phyloP scores from a whole-genome alignment of 2,797 vertebrate genomes.

The Halcyon leucocephala region DNA sequence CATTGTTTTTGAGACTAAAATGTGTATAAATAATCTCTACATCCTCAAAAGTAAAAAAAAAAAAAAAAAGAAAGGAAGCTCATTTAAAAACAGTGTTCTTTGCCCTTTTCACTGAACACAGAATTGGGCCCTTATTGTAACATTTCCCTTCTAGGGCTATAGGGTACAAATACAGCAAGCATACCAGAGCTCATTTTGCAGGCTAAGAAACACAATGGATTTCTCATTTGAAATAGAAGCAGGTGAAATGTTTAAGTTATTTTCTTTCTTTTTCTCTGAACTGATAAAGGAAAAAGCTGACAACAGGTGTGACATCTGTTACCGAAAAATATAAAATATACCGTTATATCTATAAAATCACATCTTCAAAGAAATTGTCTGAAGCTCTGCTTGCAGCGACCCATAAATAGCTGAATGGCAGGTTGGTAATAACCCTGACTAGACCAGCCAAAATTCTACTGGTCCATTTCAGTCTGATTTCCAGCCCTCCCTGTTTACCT shows the following conservation, averaged over 20 bases:
- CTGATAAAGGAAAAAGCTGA: constrained; percentile 8
- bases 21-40: not conserved
- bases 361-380: not conserved
- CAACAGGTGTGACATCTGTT: not conserved
- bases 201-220: not conserved
- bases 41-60: not conserved
- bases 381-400: not conserved
- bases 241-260: not conserved
- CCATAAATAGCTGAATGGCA: not conserved
- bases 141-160: not conserved
- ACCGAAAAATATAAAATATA: not conserved
- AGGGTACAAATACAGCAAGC: not conserved
- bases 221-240: constrained; percentile 19
- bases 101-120: not conserved
- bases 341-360: not conserved
- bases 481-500: not conserved
- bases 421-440: not conserved
- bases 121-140: not conserved
- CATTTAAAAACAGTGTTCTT: not conserved
- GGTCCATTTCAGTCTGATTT: not conserved
- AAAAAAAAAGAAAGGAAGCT: not conserved
- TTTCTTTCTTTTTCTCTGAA: constrained; percentile 19
- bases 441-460: not conserved
- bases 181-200: not conserved
- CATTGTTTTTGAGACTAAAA: not conserved